Base-by-base conservation (phyloP, 2,797 vertebrate species). In the Enteromius unitaeniatus region DNA sequence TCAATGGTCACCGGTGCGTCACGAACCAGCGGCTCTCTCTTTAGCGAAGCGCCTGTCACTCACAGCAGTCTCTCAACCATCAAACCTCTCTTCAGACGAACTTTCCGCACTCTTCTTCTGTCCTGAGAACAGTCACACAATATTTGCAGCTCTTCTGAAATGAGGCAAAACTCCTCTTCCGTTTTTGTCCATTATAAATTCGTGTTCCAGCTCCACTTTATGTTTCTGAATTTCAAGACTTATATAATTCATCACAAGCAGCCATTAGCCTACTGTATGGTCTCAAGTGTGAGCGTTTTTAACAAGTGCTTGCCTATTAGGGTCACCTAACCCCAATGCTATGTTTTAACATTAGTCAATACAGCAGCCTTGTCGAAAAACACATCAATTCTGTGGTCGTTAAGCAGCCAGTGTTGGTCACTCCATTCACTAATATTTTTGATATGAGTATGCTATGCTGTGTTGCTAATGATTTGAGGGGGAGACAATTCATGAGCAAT, bases 1-100 rank as follows among this genome's bases (percentile, higher is more conserved):
- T 21, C 31, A 78, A 0, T 60, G 73, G 68, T 42, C 74, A 81
- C 45, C 73, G 10, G 77, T 68, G 82, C 74, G 84, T 87, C 81
- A 87, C 34, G 4, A 73, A 47, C 53, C 55, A 7, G 21, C 23
- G 28, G 67, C 79, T 76, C 60, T 78, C 78, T 75, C 75, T 78
- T 42, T 26, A 21, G 55, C 26, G n/a, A 28, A 28, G 58, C 58
- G 34, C 69, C 13, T 34, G 69, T 49, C 79, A 64, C 19, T 72
- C 67, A 55, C 78, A 58, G 5, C 3, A 6, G 15, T n/a, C n/a
- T n/a, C n/a, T n/a, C n/a, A n/a, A n/a, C n/a, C 77, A 17, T 21
- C 3, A 19, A 45, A 9, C 34, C 67, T n/a, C 10, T n/a, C 55
- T 13, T 74, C 55, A 28, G 19, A 21, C 3, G 3, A 74, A 82